phyloP scores from a whole-genome alignment of 2,113 vertebrate species.

The Macrotus californicus region DNA sequence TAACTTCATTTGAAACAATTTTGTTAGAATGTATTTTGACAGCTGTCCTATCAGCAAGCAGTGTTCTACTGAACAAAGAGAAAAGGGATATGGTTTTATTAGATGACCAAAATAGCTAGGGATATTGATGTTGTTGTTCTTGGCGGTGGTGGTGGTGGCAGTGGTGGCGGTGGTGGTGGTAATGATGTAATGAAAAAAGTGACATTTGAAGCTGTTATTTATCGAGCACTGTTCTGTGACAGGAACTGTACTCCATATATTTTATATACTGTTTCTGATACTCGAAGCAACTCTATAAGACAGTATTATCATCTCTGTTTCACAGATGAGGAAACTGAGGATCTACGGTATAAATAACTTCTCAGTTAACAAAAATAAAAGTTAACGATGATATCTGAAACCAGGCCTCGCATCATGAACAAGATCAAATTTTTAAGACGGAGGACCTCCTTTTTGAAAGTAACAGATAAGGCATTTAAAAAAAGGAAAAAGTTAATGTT shows the following conservation, averaged over 20 bases:
- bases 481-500: background rate
- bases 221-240: background rate
- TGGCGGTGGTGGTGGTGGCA: background rate
- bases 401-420: background rate
- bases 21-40: no score
- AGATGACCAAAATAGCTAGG: background rate
- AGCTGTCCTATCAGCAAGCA: no score
- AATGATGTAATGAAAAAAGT: background rate
- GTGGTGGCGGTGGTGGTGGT: background rate
- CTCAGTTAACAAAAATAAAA: background rate
- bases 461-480: background rate
- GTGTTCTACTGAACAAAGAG: background rate
- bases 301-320: background rate
- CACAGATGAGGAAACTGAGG: background rate
- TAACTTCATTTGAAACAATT: no score
- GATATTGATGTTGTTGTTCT: background rate
- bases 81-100: background rate
- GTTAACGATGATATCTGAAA: background rate
- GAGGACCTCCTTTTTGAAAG: background rate
- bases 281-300: background rate
- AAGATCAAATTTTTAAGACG: background rate
- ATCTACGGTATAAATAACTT: background rate
- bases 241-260: background rate
- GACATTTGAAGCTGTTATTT: background rate
- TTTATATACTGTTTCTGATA: background rate